Evolutionary conservation across 2,113 vertebrate genomes (phyloP).

Genomic region (Elephas maximus): DNA sequence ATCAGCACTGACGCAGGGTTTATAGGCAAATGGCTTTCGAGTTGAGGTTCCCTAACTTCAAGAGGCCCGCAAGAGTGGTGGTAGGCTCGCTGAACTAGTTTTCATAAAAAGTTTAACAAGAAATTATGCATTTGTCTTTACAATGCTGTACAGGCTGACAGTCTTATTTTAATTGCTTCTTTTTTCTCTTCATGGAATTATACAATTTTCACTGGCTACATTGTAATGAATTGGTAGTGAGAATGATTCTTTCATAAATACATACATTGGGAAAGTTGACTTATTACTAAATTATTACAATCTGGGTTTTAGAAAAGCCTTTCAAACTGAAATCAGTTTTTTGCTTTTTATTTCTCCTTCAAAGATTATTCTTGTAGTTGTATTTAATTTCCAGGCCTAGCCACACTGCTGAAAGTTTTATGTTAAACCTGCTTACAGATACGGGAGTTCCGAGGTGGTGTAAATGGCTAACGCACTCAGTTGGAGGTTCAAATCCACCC

Average conservation of each 20-base stretch:
- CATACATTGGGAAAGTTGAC: not conserved
- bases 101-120: conserved; percentile 29
- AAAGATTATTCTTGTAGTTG: not conserved
- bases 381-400: not conserved
- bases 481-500: not conserved
- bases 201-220: not conserved
- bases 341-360: not conserved
- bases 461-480: not conserved
- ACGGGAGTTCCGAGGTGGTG: not conserved
- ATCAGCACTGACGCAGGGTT: conserved; percentile 76
- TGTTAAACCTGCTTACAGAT: not conserved
- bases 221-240: not conserved
- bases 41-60: conserved; percentile 33
- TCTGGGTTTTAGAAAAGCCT: conserved; percentile 13
- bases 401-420: not conserved
- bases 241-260: conserved; percentile 29
- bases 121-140: conserved; percentile 1
- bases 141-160: not conserved
- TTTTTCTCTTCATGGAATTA: conserved; percentile 14
- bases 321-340: not conserved
- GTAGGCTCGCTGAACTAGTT: conserved; percentile 27
- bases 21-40: conserved; percentile 67
- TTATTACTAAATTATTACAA: not conserved
- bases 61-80: conserved; percentile 30
- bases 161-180: not conserved